These are phyloP conservation scores for Rhyacophila brunnea DNA, from an alignment of 1,140 invertebrate species.

Conservation along the genomic window DNA sequence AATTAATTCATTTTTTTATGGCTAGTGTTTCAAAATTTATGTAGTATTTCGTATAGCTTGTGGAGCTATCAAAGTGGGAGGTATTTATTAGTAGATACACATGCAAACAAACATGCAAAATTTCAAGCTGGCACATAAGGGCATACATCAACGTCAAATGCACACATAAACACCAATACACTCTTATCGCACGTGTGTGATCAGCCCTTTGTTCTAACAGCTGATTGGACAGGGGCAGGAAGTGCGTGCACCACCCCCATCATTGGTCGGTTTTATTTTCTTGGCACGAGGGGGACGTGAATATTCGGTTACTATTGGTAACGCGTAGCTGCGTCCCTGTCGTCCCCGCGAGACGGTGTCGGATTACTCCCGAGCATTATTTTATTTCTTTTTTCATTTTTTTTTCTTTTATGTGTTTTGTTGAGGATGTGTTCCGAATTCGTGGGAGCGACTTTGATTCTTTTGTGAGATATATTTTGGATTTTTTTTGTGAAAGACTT, in stretches of 20 bases:
- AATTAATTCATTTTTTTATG: too few species aligned
- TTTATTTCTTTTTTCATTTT: conserved; percentile 10
- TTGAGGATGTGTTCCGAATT: conserved; percentile 13
- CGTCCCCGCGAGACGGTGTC: conserved; percentile 16
- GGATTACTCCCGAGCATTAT: conserved; percentile 14
- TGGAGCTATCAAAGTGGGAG: too few species aligned
- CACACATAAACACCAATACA: not conserved
- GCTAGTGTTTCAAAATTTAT: too few species aligned
- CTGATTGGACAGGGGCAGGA: conserved; percentile 34
- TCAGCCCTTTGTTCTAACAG: conserved; percentile 34
- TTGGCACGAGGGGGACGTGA: conserved; percentile 10
- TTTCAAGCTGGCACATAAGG: too few species aligned
- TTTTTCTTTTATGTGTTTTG: conserved; percentile 10
- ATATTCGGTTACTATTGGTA: not conserved
- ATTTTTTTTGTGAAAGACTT: conserved; percentile 5
- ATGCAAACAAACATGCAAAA: too few species aligned
- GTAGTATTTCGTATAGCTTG: too few species aligned
- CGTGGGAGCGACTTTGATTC: too few species aligned
- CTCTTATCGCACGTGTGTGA: conserved; percentile 15
- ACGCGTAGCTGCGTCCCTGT: conserved; percentile 5
- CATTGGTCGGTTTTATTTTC: conserved; percentile 26
- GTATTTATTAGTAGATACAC: too few species aligned
- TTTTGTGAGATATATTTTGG: conserved; percentile 5
- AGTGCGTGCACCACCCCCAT: conserved; percentile 30
- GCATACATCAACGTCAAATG: not conserved